A percentile compares a stretch with the other conserved stretches of the same genome.
Conservation (phyloP, 2,113 vertebrate species). For the Himantopus leucocephalus region DNA sequence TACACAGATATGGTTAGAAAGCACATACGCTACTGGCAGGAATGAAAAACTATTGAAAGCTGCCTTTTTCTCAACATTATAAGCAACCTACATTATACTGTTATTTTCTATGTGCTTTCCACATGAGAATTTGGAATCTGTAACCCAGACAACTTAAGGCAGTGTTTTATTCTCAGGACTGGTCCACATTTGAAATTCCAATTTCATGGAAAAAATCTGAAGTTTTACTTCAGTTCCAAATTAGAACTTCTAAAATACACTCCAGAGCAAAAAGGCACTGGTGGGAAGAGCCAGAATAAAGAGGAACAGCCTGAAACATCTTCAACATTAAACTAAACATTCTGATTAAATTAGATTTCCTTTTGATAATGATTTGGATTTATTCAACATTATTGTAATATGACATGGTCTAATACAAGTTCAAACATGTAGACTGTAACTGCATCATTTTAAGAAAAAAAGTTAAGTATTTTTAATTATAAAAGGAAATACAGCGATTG, state of each 20-base stretch:
- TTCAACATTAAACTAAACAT: not conserved
- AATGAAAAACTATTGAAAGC: not conserved
- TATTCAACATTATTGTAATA: not conserved
- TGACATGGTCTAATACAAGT: not conserved
- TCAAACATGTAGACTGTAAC: not conserved
- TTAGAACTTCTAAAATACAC: not conserved
- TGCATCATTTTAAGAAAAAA: not conserved
- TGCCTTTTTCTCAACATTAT: not conserved
- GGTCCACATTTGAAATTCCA: not conserved
- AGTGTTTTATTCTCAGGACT: not conserved
- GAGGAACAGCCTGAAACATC: not conserved
- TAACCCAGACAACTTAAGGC: not conserved
- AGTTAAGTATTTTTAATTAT: not conserved
- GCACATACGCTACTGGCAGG: not conserved
- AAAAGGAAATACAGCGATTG: not conserved
- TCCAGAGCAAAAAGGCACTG: not conserved
- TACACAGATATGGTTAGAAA: not conserved
- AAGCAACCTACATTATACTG: not conserved
- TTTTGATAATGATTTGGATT: not conserved
- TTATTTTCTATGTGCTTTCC: not conserved
- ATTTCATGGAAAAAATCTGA: not conserved
- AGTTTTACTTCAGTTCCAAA: not conserved
- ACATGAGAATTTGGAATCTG: not conserved
- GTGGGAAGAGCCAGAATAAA: not conserved
- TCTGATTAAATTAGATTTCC: not conserved